These are phyloP conservation scores for Yoshiicerus persimilis DNA, from an alignment of 1,140 invertebrate genomes.

Conservation along the genomic window DNA sequence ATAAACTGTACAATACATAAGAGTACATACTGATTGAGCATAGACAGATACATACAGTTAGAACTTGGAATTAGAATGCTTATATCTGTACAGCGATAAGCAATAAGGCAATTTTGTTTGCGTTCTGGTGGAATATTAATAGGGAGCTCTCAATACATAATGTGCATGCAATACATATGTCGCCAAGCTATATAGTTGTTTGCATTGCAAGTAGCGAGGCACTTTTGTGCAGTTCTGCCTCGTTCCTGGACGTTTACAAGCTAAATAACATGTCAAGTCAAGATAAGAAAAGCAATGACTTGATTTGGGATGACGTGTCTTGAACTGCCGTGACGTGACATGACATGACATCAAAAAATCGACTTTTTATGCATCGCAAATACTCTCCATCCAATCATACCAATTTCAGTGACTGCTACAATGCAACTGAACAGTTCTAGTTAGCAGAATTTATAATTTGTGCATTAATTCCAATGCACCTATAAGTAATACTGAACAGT, in stretches of 20 bases:
- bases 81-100: not conserved
- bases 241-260: not conserved
- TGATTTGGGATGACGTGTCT: not conserved
- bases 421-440: no score
- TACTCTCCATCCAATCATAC: not conserved
- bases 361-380: not conserved
- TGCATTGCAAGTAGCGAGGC: not conserved
- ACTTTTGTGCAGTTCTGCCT: not conserved
- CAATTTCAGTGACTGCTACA: no score
- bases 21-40: no score
- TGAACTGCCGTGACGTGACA: not conserved
- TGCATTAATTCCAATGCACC: not conserved
- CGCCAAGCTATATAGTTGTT: not conserved
- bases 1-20: no score
- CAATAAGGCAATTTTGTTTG: not conserved
- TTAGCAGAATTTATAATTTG: not conserved
- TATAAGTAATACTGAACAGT: not conserved
- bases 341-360: not conserved
- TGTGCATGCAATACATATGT: not conserved
- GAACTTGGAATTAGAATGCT: not conserved
- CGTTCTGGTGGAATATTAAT: not conserved
- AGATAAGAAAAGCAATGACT: not conserved
- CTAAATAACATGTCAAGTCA: slow-evolving; percentile 8
- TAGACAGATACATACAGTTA: not conserved
- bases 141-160: not conserved